phyloP scores from a whole-genome alignment of 2,888 invertebrate species.

The Stenichneumon culpator region DNA sequence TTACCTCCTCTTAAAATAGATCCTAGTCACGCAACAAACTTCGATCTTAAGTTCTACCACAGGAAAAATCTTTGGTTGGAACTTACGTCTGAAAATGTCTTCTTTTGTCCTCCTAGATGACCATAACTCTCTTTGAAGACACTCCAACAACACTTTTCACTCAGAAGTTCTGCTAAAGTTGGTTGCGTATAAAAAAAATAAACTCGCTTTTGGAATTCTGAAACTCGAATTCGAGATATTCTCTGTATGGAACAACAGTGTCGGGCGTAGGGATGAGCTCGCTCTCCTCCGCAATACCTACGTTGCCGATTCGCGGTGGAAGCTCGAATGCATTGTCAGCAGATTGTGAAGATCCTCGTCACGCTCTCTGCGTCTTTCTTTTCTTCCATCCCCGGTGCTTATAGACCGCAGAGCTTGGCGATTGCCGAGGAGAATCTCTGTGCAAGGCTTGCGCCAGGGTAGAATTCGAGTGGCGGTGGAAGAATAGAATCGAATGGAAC shows the following conservation, averaged over 20 bases:
- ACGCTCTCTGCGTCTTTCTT: slow-evolving; percentile 48
- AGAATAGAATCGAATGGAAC: slow-evolving; percentile 69
- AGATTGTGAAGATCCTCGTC: slow-evolving; percentile 70
- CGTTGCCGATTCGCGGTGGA: slow-evolving; percentile 29
- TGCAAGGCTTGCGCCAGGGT: slow-evolving; percentile 29
- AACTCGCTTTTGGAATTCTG: neutral
- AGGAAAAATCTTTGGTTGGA: too few relatives aligned
- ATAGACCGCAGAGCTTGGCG: slow-evolving; percentile 18
- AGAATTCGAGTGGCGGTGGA: slow-evolving; percentile 67
- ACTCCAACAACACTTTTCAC: neutral
- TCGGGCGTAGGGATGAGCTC: slow-evolving; percentile 19
- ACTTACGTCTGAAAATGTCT: too few relatives aligned
- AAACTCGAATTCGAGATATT: slow-evolving; percentile 5
- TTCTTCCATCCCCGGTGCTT: slow-evolving; percentile 38
- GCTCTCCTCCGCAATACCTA: neutral
- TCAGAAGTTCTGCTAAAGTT: neutral
- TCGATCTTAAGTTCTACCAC: too few relatives aligned
- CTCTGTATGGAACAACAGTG: neutral
- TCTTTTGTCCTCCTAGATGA: too few relatives aligned
- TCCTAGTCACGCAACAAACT: too few relatives aligned
- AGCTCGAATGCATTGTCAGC: slow-evolving; percentile 74
- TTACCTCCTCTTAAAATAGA: too few relatives aligned
- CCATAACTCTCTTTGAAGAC: too few relatives aligned
- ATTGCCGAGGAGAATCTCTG: slow-evolving; percentile 26
- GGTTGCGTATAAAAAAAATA: neutral